Base-by-base conservation (phyloP, 2,888 invertebrate species). In the Hedya salicella region DNA sequence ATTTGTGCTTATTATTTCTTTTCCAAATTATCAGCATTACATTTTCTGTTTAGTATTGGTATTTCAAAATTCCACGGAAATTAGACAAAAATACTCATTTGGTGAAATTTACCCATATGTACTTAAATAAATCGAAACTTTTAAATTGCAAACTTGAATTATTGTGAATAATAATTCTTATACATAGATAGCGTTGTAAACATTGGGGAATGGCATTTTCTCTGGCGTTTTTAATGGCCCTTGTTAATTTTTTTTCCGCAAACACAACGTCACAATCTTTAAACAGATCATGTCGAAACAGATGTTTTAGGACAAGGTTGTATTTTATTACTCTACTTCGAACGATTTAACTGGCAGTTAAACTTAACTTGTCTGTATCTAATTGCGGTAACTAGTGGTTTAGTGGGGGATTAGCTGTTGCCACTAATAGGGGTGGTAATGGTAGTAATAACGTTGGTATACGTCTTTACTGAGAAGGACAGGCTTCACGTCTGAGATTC, bases 321-420 rank as follows among this genome's bases (percentile, higher is more conserved):
- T 2, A 11, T 44, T 50, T 52, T 57, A 64, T 65, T 30, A 65
- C 25, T 57, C 19, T 13, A 46, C 16, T 48, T 54, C 1, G 42
- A 49, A 49, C 49, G 42, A 36, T 21, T 57, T 54, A 64, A 52
- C 36, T 39, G 25, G 59, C 14, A 44, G 64, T 65, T 59, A 65
- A 44, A n/a, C 39, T 57, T 59, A 65, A 65, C 52, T 65, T 30
- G 40, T 19, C 19, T 11, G 9, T 57, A 21, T 42, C 21, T 52
- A 46, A 59, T 65, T 39, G 50, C 59, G 44, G 16, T 21, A 44
- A 59, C 13, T 25, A 13, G 59, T 13, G 52, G 64, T 65, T 57
- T 17, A n/a, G 52, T 16, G 21, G 21, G 17, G 42, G 9, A 39
- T 59, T 59, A 36, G 6, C 11, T 19, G 30, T 13, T 13, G 32